A percentile compares a stretch with the other conserved stretches of the same genome.
phyloP scores from a whole-genome alignment of 1,140 invertebrate genomes.

The Heliconius nattereri region DNA sequence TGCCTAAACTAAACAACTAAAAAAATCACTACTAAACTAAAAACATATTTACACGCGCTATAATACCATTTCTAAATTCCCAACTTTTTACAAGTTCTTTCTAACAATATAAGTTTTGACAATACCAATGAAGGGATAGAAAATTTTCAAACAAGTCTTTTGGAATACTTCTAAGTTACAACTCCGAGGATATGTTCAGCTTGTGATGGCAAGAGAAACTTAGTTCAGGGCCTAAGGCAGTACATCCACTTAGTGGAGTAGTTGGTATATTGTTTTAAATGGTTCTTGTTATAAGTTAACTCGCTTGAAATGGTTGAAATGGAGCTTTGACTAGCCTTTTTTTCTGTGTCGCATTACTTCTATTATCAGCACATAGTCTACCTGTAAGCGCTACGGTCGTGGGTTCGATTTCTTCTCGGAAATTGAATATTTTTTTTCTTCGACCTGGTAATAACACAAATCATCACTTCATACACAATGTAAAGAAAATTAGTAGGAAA shows the following conservation, averaged over 20 bases:
- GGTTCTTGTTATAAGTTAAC: not conserved
- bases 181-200: not conserved
- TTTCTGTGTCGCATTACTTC: not conserved
- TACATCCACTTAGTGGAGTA: conserved; percentile 9
- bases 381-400: not conserved
- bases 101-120: not conserved
- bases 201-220: conserved; percentile 4
- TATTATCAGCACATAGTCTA: too few species aligned
- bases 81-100: not conserved
- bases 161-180: not conserved
- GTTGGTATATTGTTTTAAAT: conserved; percentile 13
- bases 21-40: too few species aligned
- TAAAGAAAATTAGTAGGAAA: too few species aligned
- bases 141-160: not conserved
- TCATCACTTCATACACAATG: too few species aligned
- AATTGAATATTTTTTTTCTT: not conserved
- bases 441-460: not conserved
- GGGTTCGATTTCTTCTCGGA: too few species aligned
- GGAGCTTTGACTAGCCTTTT: not conserved
- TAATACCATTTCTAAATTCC: too few species aligned
- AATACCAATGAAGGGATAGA: not conserved
- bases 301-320: not conserved
- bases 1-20: too few species aligned
- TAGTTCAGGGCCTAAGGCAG: not conserved
- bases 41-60: too few species aligned